Conservation (phyloP, 2,888 invertebrate genomes). For the Ischnus inquisitorius region DNA sequence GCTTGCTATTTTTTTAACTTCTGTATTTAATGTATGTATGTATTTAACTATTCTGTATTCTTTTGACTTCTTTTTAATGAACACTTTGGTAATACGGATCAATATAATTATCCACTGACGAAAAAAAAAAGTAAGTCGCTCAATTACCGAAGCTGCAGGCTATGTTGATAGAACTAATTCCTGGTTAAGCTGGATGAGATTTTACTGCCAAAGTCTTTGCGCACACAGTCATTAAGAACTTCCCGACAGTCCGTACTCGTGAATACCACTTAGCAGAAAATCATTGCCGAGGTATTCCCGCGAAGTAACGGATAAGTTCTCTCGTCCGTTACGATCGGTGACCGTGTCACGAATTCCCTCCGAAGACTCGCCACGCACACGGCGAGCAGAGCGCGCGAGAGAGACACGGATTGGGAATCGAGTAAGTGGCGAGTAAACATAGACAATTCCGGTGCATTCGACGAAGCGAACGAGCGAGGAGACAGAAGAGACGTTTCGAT, state of each 20-base stretch:
- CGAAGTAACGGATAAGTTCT: constrained; percentile 54
- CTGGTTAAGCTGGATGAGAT: not conserved
- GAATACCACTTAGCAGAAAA: constrained; percentile 20
- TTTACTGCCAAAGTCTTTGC: not conserved
- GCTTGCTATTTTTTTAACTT: not conserved
- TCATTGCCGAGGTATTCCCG: constrained; percentile 40
- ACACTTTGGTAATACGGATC: not conserved
- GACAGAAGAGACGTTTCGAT: not conserved
- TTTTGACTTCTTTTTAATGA: not conserved
- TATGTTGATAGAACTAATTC: not conserved
- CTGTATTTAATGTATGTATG: too few species aligned
- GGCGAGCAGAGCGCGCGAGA: not conserved
- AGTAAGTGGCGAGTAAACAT: not conserved
- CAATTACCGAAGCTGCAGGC: too few species aligned
- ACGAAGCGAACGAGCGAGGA: not conserved
- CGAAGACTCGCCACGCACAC: not conserved
- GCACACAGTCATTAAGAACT: not conserved
- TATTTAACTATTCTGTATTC: not conserved
- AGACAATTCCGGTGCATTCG: not conserved
- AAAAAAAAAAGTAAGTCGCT: not conserved
- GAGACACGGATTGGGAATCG: constrained; percentile 17
- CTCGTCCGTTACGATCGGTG: constrained; percentile 44
- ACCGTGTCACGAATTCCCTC: constrained; percentile 32
- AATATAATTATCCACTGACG: not conserved
- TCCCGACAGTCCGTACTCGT: constrained; percentile 7